Evolutionary conservation across 2,888 invertebrate species (phyloP), one percentile per base, ranked within the genome.

Genomic region (Cabera pusaria): DNA sequence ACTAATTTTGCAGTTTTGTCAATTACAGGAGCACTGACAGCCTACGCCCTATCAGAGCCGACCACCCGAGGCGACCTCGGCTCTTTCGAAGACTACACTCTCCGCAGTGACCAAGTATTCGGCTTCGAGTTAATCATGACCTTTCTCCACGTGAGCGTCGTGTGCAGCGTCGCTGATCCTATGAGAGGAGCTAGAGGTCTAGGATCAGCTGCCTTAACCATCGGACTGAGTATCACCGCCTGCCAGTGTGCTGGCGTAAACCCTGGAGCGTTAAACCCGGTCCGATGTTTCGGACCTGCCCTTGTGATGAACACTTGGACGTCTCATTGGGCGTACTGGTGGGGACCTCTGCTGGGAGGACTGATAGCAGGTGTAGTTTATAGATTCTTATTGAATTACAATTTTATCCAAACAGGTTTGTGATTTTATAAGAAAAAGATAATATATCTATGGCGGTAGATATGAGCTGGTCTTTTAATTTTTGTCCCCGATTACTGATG

Each of bases 311-410:
- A 49, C 6, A 37, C 38, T 3, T 64, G 57, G 56, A 34, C 41
- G 0, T 6, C 36, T 6, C 53, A 65, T 24, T 65, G 64, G 65
- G 50, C 56, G 0, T 64, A 58, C 21, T 66, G 64, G 59, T 26
- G 21, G 0, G 68, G 48, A 0, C 66, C 66, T 0, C 27, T 71
- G 1, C 18, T 43, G 1, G 70, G 66, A 0, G 67, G 60, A 0
- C 0, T 49, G 0, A 34, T 34, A 0, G 64, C 66, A 1, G 69
- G 69, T 0, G 0, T 65, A 1, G 34, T 64, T 2, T 64, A 64
- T 26, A 59, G 35, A 5, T 53, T 37, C 25, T n/a, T 59, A 1
- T 42, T 67, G n/a, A 22, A 44, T 24, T 34, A 34, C 6, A 23
- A 26, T 14, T 8, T 18, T 1, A n/a, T n/a, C n/a, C n/a, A n/a